A percentile compares a stretch with the other conserved stretches of the same genome.
Conservation (phyloP, 2,113 vertebrate species). For the Sander vitreus region DNA sequence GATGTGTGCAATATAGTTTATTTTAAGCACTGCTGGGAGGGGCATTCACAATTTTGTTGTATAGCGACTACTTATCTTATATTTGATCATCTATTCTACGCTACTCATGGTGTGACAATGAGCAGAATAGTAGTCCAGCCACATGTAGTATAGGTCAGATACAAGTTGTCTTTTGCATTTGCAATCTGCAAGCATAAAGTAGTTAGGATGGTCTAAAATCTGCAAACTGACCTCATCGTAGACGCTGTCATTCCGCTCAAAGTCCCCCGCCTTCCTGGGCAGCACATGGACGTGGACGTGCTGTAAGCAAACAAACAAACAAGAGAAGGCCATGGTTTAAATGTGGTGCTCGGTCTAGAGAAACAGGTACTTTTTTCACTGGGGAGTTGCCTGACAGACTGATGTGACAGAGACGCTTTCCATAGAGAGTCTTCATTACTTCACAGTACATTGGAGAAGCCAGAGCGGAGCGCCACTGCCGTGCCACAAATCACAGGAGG, state of each 20-base stretch:
- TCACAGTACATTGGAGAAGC: conserved; percentile 56
- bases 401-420: conserved; percentile 40
- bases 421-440: conserved; percentile 61
- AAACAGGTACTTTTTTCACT: conserved; percentile 26
- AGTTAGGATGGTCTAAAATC: neutral
- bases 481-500: conserved; percentile 61
- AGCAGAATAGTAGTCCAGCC: neutral
- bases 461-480: conserved; percentile 26
- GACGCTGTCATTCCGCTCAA: conserved; percentile 88
- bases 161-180: neutral
- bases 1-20: too few species aligned
- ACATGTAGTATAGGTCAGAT: neutral
- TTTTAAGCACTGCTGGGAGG: too few species aligned
- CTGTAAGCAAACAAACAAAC: conserved; percentile 74
- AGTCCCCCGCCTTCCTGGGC: conserved; percentile 88
- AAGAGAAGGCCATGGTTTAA: conserved; percentile 9
- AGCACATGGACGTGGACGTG: conserved; percentile 93
- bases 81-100: neutral
- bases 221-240: conserved; percentile 85
- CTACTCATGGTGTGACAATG: neutral
- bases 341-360: conserved; percentile 19
- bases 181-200: neutral
- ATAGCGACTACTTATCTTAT: too few species aligned
- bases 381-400: conserved; percentile 53
- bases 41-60: too few species aligned